These are phyloP conservation scores for Andricus quercusramuli DNA, from an alignment of 2,888 invertebrate species.

Conservation along the genomic window DNA sequence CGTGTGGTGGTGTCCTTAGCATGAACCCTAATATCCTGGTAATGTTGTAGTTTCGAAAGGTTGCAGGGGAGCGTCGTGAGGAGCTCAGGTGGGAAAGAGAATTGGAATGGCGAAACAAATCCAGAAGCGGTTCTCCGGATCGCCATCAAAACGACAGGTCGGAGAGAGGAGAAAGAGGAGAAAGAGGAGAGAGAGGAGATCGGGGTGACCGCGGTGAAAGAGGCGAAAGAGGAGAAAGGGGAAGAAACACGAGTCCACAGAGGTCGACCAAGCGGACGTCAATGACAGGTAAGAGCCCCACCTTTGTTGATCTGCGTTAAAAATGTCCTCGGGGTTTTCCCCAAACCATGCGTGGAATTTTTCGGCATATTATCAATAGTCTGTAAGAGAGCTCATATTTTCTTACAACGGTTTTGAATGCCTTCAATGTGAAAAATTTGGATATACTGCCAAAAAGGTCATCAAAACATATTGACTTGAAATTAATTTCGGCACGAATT, in stretches of 20 bases:
- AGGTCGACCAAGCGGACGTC: constrained; percentile 59
- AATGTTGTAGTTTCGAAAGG: constrained; percentile 78
- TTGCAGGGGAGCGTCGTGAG: constrained; percentile 78
- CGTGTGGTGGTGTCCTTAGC: constrained; percentile 71
- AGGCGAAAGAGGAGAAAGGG: constrained; percentile 61
- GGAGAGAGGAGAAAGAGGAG: constrained; percentile 72
- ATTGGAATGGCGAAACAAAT: constrained; percentile 77
- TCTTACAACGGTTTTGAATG: too few species aligned
- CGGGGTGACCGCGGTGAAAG: constrained; percentile 48
- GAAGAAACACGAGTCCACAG: constrained; percentile 71
- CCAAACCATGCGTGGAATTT: constrained; percentile 4
- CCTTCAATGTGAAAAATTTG: too few species aligned
- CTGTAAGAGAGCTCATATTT: not conserved
- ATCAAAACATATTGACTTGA: too few species aligned
- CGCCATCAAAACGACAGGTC: constrained; percentile 80
- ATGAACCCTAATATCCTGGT: constrained; percentile 71
- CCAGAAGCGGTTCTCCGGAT: constrained; percentile 75
- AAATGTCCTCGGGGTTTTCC: constrained; percentile 22
- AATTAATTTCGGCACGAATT: too few species aligned
- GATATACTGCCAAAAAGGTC: too few species aligned
- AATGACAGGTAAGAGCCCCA: constrained; percentile 22
- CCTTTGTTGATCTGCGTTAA: constrained; percentile 16
- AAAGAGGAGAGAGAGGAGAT: constrained; percentile 35
- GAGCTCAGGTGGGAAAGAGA: constrained; percentile 76
- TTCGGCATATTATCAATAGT: not conserved